Percentiles rank a stretch among this genome's conserved stretches.
Conservation (phyloP, 2,113 vertebrate genomes). For the Aspiorhynchus laticeps region DNA sequence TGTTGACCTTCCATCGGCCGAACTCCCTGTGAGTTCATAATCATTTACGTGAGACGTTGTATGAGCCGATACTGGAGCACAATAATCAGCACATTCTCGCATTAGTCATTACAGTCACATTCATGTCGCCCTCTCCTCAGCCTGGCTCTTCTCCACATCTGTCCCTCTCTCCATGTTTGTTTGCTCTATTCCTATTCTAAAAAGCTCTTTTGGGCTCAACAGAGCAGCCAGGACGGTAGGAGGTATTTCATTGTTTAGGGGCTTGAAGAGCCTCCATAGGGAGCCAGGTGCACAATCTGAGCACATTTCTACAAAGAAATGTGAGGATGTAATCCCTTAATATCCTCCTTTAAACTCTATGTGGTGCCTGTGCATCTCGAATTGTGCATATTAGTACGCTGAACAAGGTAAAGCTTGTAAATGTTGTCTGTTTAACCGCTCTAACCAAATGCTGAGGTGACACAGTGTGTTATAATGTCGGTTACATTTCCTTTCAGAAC, state of each 20-base stretch:
- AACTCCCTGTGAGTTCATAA: constrained; percentile 74
- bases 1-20: constrained; percentile 85
- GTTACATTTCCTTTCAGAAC: background rate
- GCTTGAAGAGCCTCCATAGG: constrained; percentile 34
- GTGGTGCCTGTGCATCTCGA: background rate
- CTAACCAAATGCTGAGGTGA: background rate
- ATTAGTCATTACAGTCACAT: constrained; percentile 1
- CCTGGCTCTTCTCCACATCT: constrained; percentile 40
- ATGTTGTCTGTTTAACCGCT: background rate
- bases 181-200: constrained; percentile 35
- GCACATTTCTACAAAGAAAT: constrained; percentile 28
- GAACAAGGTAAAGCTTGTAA: constrained; percentile 13
- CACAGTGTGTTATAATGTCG: background rate
- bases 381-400: background rate
- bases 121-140: background rate
- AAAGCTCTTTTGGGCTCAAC: constrained; percentile 35
- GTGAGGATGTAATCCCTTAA: constrained; percentile 29
- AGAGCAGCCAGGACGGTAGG: constrained; percentile 39
- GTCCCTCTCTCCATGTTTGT: constrained; percentile 2
- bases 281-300: constrained; percentile 43
- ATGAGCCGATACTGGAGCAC: background rate
- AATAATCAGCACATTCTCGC: constrained; percentile 34
- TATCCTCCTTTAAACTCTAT: constrained; percentile 18
- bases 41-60: background rate
- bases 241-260: constrained; percentile 52